phyloP scores from a whole-genome alignment of 2,797 vertebrate genomes.

The Leucoraja ocellata region DNA sequence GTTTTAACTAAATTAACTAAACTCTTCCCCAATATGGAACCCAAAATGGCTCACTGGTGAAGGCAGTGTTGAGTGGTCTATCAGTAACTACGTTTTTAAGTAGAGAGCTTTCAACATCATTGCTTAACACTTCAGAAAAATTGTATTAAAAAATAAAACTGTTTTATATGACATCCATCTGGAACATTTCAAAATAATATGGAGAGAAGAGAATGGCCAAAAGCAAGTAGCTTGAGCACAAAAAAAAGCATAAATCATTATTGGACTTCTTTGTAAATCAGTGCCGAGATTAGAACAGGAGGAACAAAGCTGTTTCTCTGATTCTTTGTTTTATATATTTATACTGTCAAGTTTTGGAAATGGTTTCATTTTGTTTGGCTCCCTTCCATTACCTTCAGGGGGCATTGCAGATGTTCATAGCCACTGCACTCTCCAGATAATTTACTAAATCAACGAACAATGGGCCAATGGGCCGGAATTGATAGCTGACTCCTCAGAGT shows the following conservation, averaged over 20 bases:
- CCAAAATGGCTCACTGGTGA: neutral
- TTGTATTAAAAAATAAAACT: neutral
- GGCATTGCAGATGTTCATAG: neutral
- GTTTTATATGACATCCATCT: neutral
- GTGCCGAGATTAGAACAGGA: neutral
- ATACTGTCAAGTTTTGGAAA: neutral
- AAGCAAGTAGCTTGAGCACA: neutral
- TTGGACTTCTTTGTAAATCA: neutral
- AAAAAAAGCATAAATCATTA: neutral
- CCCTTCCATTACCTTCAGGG: neutral
- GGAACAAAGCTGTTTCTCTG: neutral
- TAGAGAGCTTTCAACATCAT: neutral
- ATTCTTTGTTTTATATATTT: neutral
- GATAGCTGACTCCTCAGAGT: neutral
- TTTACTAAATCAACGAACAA: neutral
- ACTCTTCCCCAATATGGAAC: too few species aligned
- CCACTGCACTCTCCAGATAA: neutral
- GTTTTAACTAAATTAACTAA: too few species aligned
- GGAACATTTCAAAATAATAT: too few species aligned
- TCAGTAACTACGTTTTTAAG: neutral
- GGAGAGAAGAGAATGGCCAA: neutral
- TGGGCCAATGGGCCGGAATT: neutral
- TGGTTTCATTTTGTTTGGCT: neutral
- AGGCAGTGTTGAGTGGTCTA: neutral
- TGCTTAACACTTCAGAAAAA: neutral